Base-by-base conservation (phyloP, 1,140 invertebrate species). In the Apis dorsata region DNA sequence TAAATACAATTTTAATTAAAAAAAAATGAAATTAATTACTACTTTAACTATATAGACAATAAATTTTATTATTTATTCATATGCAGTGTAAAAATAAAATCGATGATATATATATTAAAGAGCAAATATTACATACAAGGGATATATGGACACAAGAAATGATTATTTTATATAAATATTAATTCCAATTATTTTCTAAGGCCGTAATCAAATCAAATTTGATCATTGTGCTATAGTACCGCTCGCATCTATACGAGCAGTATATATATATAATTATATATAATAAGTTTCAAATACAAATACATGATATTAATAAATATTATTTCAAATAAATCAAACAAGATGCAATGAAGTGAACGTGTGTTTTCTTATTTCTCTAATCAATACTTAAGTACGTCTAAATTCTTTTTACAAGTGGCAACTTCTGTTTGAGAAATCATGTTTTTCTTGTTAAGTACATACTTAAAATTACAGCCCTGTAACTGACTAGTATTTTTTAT, bases 401-500 rank as follows among this genome's bases (percentile, higher is more conserved):
- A 55, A 60, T 69, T 66, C 62, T 79, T 85, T 87, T 83, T 87
- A 90, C 77, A 83, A 86, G 81, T 84, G 76, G 13, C 62, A 57
- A 77, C 13, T 53, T 62, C 51, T 11, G 28, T 79, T 59, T 79
- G 55, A 84, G 66, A 72, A 70, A 81, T 76, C 59, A 60, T 85
- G 28, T 82, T 65, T 57, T 86, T 85, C 65, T 71, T 55, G 68
- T 85, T 83, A 86, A 72, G 75, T 85, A 88, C 70, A 71, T 79
- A 71, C 82, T 84, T 84, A 79, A 77, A 78, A 71, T 89, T 74
- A 89, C 89, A 91, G 85, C 63, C 71, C 68, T 65, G 72, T 82
- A 81, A 83, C 66, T 91, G 90, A 90, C 90, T 90, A 91, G 90
- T 88, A 90, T 75, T 85, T 86, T 84, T 86, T 84, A 85, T 28